phyloP scores from a whole-genome alignment of 2,113 vertebrate genomes.

The Psophia crepitans region DNA sequence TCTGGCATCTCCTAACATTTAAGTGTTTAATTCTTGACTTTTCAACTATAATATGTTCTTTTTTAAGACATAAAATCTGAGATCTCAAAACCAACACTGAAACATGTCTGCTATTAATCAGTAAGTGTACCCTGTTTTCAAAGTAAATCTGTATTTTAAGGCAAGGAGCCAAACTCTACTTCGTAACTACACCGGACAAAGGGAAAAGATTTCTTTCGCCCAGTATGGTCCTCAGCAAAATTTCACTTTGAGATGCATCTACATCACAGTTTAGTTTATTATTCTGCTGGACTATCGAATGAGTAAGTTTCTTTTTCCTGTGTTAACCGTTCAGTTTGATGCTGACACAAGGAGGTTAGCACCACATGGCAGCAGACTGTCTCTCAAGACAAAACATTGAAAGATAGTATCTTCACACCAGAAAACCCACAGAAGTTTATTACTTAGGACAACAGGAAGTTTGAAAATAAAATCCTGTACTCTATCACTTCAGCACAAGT shows the following conservation, averaged over 20 bases:
- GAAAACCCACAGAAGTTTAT: background rate
- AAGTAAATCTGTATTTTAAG: background rate
- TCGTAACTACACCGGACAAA: background rate
- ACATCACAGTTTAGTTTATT: background rate
- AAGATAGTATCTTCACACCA: background rate
- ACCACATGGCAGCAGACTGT: background rate
- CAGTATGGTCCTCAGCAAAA: background rate
- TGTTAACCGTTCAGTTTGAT: background rate
- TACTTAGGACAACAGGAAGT: background rate
- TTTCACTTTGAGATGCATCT: background rate
- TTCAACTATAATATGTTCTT: background rate
- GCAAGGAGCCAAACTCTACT: background rate
- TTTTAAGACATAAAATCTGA: background rate
- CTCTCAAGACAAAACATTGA: background rate
- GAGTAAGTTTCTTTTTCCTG: background rate
- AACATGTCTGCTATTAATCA: background rate
- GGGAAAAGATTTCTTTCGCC: background rate
- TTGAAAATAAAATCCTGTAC: background rate
- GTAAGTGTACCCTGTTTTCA: background rate
- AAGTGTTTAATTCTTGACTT: background rate
- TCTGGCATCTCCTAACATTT: background rate
- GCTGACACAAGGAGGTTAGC: background rate
- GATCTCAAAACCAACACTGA: background rate
- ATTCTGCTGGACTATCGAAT: background rate
- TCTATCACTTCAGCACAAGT: background rate